phyloP scores from a whole-genome alignment of 2,113 vertebrate genomes.

The Felis catus region DNA sequence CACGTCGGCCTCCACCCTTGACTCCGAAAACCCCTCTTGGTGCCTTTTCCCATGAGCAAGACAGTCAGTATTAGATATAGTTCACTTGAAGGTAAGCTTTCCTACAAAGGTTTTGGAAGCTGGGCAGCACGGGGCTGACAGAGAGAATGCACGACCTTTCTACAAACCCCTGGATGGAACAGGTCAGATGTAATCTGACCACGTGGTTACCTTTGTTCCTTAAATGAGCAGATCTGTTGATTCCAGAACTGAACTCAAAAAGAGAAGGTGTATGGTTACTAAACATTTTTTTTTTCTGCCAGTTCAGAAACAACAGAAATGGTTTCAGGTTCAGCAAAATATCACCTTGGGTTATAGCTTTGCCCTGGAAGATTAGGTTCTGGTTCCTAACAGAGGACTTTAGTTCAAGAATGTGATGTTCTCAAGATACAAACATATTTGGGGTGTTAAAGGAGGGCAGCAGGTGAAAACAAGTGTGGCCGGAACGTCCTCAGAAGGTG shows the following conservation, averaged over 20 bases:
- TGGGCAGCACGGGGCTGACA: too few species aligned
- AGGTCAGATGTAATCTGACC: not conserved
- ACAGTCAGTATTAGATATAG: not conserved
- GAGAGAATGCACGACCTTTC: not conserved
- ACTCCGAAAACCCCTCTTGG: too few species aligned
- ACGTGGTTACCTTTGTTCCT: not conserved
- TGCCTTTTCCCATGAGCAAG: not conserved
- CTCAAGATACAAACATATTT: not conserved
- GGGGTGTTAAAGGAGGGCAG: not conserved
- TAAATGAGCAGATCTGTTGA: conserved; percentile 46
- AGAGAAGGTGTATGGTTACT: conserved; percentile 52
- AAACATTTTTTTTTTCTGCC: not conserved
- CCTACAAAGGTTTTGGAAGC: not conserved
- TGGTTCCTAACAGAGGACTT: not conserved
- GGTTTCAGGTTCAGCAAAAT: conserved; percentile 32
- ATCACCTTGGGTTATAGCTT: not conserved
- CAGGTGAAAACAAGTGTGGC: not conserved
- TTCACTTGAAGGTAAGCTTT: not conserved
- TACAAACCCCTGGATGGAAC: not conserved
- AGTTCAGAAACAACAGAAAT: conserved; percentile 55
- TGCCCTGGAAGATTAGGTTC: not conserved
- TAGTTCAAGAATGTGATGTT: not conserved
- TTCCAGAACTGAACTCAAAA: conserved; percentile 40
- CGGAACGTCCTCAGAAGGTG: not conserved
- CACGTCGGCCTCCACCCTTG: accelerated